Conservation (phyloP, 2,797 vertebrate species). For the Heterohyrax brucei region DNA sequence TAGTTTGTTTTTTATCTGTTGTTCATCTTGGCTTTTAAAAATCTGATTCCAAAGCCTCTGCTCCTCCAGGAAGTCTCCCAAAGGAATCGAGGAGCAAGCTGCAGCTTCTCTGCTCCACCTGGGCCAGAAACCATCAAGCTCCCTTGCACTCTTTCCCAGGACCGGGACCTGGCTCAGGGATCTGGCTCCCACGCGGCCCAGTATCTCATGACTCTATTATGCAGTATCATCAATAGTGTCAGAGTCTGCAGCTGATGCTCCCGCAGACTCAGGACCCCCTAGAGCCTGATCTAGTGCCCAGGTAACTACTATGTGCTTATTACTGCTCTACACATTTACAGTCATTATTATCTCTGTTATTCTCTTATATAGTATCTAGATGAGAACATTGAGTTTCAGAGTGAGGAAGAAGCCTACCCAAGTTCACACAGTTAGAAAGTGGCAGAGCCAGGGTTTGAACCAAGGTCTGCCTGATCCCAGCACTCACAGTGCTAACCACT, state of each 20-base stretch:
- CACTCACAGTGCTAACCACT: not conserved
- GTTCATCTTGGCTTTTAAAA: constrained; percentile 11
- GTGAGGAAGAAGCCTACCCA: not conserved
- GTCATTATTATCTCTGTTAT: not conserved
- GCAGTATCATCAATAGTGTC: not conserved
- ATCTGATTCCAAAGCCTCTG: not conserved
- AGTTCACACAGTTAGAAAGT: not conserved
- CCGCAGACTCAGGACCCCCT: not conserved
- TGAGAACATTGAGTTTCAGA: not conserved
- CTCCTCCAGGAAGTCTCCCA: constrained; percentile 48
- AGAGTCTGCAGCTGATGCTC: not conserved
- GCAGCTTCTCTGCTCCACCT: not conserved
- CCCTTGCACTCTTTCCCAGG: not conserved
- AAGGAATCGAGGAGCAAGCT: not conserved
- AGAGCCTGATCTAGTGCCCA: not conserved
- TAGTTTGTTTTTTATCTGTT: not conserved
- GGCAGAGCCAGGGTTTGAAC: constrained; percentile 23
- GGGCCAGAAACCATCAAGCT: not conserved
- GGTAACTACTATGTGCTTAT: not conserved
- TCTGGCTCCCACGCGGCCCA: not conserved
- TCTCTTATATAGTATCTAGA: not conserved
- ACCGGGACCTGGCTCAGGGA: not conserved
- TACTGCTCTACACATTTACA: not conserved
- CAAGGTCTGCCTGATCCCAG: not conserved
- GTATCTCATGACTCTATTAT: not conserved